Percentiles rank a stretch among this genome's conserved stretches.
Evolutionary conservation across 1,140 invertebrate species (phyloP).

Genomic region (Phortica variegata): DNA sequence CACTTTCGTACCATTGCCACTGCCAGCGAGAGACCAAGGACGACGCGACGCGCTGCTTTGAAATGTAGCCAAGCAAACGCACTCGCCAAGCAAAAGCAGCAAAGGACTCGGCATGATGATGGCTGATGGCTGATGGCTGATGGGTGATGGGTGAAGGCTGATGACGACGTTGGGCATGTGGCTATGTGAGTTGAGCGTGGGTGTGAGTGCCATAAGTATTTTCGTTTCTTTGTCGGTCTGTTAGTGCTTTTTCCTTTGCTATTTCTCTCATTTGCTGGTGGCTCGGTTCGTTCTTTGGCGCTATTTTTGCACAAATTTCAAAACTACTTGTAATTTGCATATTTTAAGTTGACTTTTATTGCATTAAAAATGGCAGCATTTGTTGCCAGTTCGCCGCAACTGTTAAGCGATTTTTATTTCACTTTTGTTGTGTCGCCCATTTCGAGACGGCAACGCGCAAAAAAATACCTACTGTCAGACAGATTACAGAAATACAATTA

Average conservation of each 20-base stretch:
- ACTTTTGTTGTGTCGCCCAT: neutral
- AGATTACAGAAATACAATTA: slow-evolving; percentile 54
- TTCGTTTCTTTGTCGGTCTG: no score
- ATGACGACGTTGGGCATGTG: no score
- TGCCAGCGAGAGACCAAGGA: no score
- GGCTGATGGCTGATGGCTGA: no score
- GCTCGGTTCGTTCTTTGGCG: neutral
- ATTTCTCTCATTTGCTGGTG: slow-evolving; percentile 10
- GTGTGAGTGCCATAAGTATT: no score
- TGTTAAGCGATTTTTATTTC: slow-evolving; percentile 15
- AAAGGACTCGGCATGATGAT: no score
- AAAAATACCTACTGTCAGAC: slow-evolving; percentile 32
- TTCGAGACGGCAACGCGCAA: slow-evolving; percentile 12
- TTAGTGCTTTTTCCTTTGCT: no score
- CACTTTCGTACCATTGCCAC: slow-evolving; percentile 27
- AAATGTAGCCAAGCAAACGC: neutral
- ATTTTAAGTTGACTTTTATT: slow-evolving; percentile 55
- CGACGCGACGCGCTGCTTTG: no score
- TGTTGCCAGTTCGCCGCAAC: slow-evolving; percentile 43
- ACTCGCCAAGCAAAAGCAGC: no score
- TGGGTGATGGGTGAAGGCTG: no score
- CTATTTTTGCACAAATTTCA: slow-evolving; percentile 44
- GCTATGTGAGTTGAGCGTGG: no score
- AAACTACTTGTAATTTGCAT: slow-evolving; percentile 52
- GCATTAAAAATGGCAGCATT: slow-evolving; percentile 50